These are phyloP conservation scores for Neoascia interrupta DNA, from an alignment of 2,888 invertebrate species.

Conservation along the genomic window DNA sequence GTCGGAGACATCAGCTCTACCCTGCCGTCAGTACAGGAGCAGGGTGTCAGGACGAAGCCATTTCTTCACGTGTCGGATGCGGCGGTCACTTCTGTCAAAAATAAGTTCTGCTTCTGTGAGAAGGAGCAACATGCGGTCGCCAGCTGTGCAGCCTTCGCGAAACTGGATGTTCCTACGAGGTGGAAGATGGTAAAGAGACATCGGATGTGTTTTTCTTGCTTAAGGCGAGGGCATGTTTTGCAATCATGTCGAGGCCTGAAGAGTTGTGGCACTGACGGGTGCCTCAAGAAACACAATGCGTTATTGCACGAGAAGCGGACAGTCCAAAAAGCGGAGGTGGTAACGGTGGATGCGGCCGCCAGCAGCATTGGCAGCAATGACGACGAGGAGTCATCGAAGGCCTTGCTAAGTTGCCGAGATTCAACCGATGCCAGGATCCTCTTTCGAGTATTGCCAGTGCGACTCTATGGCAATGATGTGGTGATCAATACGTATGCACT, in stretches of 20 bases:
- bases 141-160: no score
- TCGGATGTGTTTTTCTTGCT: neutral
- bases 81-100: no score
- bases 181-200: neutral
- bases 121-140: no score
- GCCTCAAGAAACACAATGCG: neutral
- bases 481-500: constrained; percentile 2
- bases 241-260: neutral
- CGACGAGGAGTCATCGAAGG: neutral
- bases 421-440: no score
- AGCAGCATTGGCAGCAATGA: no score
- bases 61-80: neutral
- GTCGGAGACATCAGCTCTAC: neutral
- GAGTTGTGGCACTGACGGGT: neutral
- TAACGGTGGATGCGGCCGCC: no score
- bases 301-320: neutral
- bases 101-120: no score
- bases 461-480: no score
- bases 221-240: neutral
- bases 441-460: no score
- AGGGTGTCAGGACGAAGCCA: neutral
- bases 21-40: no score
- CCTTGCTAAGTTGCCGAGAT: no score
- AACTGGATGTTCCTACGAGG: no score
- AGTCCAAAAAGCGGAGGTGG: neutral